These are phyloP conservation scores for Petrocephalus microphthalmus DNA, from an alignment of 2,113 vertebrate species.

Conservation along the genomic window DNA sequence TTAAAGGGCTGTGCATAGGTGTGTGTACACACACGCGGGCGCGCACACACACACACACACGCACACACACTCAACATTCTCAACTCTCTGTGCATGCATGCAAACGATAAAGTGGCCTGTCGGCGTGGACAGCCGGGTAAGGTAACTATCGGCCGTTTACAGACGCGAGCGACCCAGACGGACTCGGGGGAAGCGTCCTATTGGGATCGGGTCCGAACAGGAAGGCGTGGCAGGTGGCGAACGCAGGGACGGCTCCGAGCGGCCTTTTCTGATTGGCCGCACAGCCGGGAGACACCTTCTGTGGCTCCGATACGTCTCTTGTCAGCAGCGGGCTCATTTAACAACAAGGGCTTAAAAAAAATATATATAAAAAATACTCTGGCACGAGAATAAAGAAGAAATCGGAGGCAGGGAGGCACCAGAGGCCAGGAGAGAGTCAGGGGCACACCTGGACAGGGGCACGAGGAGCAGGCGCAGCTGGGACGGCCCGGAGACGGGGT, in stretches of 20 bases:
- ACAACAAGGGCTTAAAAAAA: neutral
- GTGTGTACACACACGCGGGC: neutral
- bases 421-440: neutral
- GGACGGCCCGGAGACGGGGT: neutral
- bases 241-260: neutral
- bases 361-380: neutral
- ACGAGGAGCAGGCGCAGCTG: neutral
- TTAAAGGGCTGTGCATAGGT: neutral
- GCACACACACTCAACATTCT: neutral
- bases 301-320: neutral
- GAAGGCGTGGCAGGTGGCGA: neutral
- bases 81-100: neutral
- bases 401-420: neutral
- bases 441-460: neutral
- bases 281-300: neutral
- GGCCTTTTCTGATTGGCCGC: neutral
- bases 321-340: neutral
- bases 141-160: neutral
- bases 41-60: conserved; percentile 1
- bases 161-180: neutral
- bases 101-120: neutral
- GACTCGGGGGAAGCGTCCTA: neutral
- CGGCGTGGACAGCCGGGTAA: neutral
- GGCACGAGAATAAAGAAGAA: neutral
- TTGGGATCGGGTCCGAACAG: neutral